phyloP scores from a whole-genome alignment of 2,113 vertebrate species.

The Conger conger region DNA sequence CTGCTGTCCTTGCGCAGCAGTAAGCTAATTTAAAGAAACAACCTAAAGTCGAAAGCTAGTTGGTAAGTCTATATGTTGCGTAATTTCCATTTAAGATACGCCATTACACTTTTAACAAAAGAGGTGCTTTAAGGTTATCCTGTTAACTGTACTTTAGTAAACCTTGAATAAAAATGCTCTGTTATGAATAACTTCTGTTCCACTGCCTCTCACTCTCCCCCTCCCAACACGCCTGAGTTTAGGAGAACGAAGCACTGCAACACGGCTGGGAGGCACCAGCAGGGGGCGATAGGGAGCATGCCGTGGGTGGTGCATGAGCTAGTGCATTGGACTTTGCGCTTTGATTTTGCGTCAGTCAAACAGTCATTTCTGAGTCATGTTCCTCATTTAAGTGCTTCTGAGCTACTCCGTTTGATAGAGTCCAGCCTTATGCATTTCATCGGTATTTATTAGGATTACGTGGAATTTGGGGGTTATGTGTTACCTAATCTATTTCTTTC shows the following conservation, averaged over 20 bases:
- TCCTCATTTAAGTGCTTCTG: neutral
- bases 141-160: neutral
- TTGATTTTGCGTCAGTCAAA: neutral
- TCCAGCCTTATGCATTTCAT: neutral
- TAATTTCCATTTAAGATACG: neutral
- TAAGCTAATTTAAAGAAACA: neutral
- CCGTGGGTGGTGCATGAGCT: conserved; percentile 7
- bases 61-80: neutral
- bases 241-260: neutral
- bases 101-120: neutral
- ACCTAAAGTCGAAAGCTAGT: neutral
- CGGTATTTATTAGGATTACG: neutral
- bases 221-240: neutral
- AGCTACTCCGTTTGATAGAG: neutral
- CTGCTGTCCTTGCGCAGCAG: neutral
- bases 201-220: neutral
- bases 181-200: neutral
- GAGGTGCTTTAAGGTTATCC: neutral
- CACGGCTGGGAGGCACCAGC: conserved; percentile 17
- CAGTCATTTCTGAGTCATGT: neutral
- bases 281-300: conserved; percentile 1
- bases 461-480: neutral
- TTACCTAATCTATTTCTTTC: too few species aligned
- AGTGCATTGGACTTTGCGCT: neutral
- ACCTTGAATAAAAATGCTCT: neutral